A percentile compares a stretch with the other conserved stretches of the same genome.
These are phyloP conservation scores for Caenorhabditis inopinata DNA, from an alignment of 1,140 invertebrate genomes.

Conservation along the genomic window DNA sequence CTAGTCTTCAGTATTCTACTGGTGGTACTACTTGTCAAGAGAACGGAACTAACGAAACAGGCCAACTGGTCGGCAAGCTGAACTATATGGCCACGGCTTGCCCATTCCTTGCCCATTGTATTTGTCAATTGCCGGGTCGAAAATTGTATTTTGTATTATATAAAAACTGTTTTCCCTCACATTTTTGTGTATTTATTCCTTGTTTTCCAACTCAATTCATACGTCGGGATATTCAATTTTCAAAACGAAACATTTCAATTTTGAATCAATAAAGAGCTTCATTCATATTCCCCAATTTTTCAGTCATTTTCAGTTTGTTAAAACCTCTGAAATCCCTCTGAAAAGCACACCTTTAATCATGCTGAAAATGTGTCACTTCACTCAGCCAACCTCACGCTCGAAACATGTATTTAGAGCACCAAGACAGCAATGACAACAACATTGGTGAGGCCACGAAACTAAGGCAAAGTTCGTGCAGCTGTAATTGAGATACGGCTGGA, in stretches of 20 bases:
- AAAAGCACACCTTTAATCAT: no score
- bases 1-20: conserved; percentile 58
- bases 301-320: no score
- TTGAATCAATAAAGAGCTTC: not conserved
- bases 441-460: not conserved
- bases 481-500: not conserved
- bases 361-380: no score
- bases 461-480: conserved; percentile 28
- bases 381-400: no score
- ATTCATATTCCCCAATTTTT: not conserved
- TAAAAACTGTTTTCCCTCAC: not conserved
- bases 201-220: not conserved
- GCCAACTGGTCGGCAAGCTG: no score
- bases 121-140: no score
- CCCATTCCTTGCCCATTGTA: no score
- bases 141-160: no score
- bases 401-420: no score
- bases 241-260: conserved; percentile 20
- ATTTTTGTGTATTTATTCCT: not conserved
- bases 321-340: not conserved
- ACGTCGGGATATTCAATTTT: not conserved
- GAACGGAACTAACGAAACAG: conserved; percentile 23
- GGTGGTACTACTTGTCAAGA: conserved; percentile 63
- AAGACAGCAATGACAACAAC: not conserved
- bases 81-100: no score